phyloP scores from a whole-genome alignment of 1,140 invertebrate species.

The Calosoma granatense region DNA sequence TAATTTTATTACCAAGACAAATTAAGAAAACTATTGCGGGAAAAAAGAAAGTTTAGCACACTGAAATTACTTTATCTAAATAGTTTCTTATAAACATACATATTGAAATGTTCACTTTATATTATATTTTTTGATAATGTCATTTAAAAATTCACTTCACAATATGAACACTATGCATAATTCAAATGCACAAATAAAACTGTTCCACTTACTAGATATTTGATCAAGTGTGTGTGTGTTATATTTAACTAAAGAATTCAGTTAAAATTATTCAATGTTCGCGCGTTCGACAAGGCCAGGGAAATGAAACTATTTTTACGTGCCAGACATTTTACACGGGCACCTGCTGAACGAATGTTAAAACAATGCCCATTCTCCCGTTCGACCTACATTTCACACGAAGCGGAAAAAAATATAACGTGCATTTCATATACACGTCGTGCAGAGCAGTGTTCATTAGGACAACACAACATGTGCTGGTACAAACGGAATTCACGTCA shows the following conservation, averaged over 20 bases:
- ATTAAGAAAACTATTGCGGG: neutral
- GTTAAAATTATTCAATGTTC: neutral
- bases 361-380: neutral
- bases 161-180: neutral
- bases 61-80: neutral
- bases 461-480: too few relatives aligned
- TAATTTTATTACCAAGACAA: neutral
- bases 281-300: neutral
- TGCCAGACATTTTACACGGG: neutral
- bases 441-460: neutral
- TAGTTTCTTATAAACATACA: neutral
- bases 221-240: neutral
- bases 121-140: neutral
- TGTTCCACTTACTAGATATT: neutral
- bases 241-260: neutral
- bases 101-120: neutral
- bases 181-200: neutral
- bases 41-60: neutral
- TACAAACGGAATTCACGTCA: too few relatives aligned
- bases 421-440: neutral
- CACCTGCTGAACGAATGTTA: neutral
- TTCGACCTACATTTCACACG: neutral
- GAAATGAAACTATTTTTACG: neutral
- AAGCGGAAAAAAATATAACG: neutral
- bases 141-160: neutral